Conservation (phyloP, 2,113 vertebrate genomes). For the Rostratula benghalensis region DNA sequence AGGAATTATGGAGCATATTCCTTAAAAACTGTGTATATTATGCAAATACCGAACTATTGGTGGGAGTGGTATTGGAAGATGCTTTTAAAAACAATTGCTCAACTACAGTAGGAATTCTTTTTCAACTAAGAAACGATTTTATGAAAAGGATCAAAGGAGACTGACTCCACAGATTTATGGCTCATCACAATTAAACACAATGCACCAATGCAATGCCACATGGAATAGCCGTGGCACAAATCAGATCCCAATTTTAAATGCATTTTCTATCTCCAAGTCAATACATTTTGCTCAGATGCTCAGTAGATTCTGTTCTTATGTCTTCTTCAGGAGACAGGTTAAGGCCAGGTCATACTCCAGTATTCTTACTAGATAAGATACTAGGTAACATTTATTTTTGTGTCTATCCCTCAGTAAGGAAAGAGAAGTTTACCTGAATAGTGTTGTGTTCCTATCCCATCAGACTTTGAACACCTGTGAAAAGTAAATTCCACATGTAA, state of each 20-base stretch:
- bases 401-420: background rate
- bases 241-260: background rate
- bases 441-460: background rate
- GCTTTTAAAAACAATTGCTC: background rate
- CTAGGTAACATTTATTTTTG: background rate
- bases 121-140: background rate
- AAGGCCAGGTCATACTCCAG: background rate
- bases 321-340: background rate
- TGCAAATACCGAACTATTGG: background rate
- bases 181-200: background rate
- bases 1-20: background rate
- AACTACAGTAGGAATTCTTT: background rate
- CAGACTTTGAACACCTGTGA: background rate
- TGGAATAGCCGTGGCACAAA: background rate
- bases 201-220: background rate
- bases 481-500: background rate
- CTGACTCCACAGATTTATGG: background rate
- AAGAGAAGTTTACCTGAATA: background rate
- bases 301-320: background rate
- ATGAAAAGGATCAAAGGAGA: background rate
- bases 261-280: background rate
- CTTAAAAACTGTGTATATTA: background rate
- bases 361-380: background rate
- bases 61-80: background rate
- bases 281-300: background rate